Conservation (phyloP, 2,888 invertebrate species). For the Coelogynopora nodosa region DNA sequence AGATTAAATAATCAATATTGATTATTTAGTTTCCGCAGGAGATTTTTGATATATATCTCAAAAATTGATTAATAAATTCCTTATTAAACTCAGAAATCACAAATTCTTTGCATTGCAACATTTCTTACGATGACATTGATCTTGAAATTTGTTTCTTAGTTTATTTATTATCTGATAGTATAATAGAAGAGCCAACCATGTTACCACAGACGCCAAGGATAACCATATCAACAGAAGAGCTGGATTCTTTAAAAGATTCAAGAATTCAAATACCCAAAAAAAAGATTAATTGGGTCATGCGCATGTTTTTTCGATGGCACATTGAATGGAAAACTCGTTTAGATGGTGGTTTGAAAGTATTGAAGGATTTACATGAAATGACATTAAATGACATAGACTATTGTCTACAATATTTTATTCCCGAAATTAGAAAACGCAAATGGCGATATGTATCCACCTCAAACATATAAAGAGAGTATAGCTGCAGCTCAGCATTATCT, state of each 20-base stretch:
- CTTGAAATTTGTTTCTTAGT: slow-evolving; percentile 1
- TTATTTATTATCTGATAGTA: slow-evolving; percentile 19
- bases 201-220: slow-evolving; percentile 1
- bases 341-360: neutral
- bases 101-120: neutral
- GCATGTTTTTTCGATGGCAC: neutral
- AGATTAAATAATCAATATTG: too few relatives aligned
- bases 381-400: neutral
- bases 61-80: neutral
- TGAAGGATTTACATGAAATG: too few relatives aligned
- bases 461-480: neutral
- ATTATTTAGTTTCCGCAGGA: neutral
- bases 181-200: slow-evolving; percentile 23
- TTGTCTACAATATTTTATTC: neutral
- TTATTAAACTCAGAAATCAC: slow-evolving; percentile 18
- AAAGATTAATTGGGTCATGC: slow-evolving; percentile 12
- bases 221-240: slow-evolving; percentile 10
- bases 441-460: neutral
- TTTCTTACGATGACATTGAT: neutral
- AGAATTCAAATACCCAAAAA: neutral
- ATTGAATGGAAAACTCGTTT: neutral
- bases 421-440: neutral
- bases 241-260: slow-evolving; percentile 8
- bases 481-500: neutral
- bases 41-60: neutral